phyloP scores from a whole-genome alignment of 1,140 invertebrate species.

The Trypoxylus dichotomus region DNA sequence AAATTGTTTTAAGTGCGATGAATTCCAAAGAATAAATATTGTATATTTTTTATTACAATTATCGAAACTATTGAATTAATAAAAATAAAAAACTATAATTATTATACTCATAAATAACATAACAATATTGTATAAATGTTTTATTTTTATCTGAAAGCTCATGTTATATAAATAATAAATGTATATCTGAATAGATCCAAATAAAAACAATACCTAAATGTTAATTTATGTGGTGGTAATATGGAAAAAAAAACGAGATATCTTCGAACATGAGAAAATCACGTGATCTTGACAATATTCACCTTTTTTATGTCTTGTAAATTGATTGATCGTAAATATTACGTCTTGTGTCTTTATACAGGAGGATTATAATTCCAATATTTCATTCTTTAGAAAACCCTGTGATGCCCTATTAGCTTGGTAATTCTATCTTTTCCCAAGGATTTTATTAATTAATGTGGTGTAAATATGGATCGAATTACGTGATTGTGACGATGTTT shows the following conservation, averaged over 20 bases:
- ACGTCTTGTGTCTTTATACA: no score
- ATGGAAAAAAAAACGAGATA: neutral
- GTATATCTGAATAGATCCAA: constrained; percentile 24
- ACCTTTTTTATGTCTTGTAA: no score
- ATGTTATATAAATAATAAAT: constrained; percentile 15
- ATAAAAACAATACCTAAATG: neutral
- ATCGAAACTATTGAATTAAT: neutral
- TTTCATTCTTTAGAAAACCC: no score
- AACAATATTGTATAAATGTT: constrained; percentile 1
- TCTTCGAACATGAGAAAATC: no score
- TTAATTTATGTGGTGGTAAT: constrained; percentile 12
- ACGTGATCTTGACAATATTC: no score
- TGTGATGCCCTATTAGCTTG: no score
- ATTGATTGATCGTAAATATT: no score
- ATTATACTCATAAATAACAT: constrained; percentile 12
- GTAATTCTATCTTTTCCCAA: no score
- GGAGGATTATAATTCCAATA: no score
- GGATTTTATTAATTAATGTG: no score
- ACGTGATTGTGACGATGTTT: no score
- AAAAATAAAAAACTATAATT: neutral
- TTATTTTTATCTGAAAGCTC: constrained; percentile 20
- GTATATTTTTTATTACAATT: constrained; percentile 17
- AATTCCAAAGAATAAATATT: neutral
- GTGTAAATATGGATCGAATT: no score
- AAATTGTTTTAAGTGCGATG: neutral